Base-by-base conservation (phyloP, 1,140 invertebrate genomes). In the Charaxes varanes region DNA sequence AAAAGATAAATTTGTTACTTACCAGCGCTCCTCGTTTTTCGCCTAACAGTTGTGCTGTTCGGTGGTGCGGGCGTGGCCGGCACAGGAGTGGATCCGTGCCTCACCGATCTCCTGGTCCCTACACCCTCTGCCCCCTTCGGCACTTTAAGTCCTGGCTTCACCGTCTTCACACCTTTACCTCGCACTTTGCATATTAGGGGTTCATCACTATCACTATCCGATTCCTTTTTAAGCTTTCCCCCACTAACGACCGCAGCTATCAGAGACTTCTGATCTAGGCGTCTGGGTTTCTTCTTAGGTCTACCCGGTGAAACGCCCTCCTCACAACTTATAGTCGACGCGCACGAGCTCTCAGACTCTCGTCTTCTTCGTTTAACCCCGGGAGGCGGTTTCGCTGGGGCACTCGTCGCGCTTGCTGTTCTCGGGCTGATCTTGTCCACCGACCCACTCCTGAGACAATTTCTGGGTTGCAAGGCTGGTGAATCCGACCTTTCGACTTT, bases 201-300 rank as follows among this genome's bases (percentile, higher is more conserved):
- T 72, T 94, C 92, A 68, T 93, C 92, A 53, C 92, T 92, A 53
- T 93, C 92, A 13, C 91, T 92, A 54, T 89, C 88, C 10, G 88
- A 88, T 32, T 90, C 88, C 42, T 88, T 86, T 8, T 84, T 85
- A 3, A 65, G 58, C 42, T 82, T 69, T 8, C 46, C 55, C 16
- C 42, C 32, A 14, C 33, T 56, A 18, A 53, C 59, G 26, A 37
- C 31, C n/a, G 41, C 49, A 6, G 59, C 46, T 16, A 35, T 59
- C 5, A 33, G 46, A 5, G 49, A 52, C 28, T 51, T 62, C 27
- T 52, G 51, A 36, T 74, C 76, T 33, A 55, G 26, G 10, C 51
- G 53, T 15, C 62, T 59, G 18, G 66, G 70, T 19, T 81, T 84
- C 54, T 74, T 80, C 43, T 77, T 74, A 22, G 54, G 57, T 5